Evolutionary conservation across 2,888 invertebrate species (phyloP), one percentile per base, ranked within the genome.

Genomic region (Lithophane leautieri): DNA sequence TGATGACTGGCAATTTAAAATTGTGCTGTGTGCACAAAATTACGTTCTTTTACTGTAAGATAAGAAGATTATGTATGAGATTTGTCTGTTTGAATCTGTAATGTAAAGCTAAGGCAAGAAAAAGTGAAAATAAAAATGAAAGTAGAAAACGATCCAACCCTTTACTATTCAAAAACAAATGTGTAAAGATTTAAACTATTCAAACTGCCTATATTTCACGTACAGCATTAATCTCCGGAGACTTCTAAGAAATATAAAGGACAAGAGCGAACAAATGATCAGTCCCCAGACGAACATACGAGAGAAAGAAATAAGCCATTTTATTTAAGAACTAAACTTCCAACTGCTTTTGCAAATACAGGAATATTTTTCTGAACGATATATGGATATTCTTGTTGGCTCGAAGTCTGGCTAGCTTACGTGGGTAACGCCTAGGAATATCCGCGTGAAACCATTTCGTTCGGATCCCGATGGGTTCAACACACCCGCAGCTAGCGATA

Each of bases 221-320:
- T 16, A 42, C 40, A 61, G 54, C 73, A 79, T 67, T 86, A 61
- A 68, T 79, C 86, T 62, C 79, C 0, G 19, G 83, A 58, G 82
- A 79, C 84, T 56, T 52, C 47, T 73, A 73, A 86, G 72, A 83
- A 73, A 78, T 73, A 86, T 86, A 83, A 83, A 86, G 73, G 73
- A 82, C 82, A 78, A 83, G 62, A 83, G 47, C 56, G 60, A 86
- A 86, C 84, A 82, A 83, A 83, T 86, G 83, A 83, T 83, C 86
- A 83, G 86, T 83, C 84, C 68, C 86, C 70, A 25, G 70, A 16
- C 84, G 83, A 73, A 68, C 70, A 65, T 70, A 70, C 70, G 70
- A 70, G 56, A 71, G 60, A 75, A 81, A 84, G 61, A 77, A 82
- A 76, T 73, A 80, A 88, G 72, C 58, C 63, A 74, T 80, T 83